Evolutionary conservation across 2,113 vertebrate species (phyloP).

Genomic region (Pachycephala philippinensis): DNA sequence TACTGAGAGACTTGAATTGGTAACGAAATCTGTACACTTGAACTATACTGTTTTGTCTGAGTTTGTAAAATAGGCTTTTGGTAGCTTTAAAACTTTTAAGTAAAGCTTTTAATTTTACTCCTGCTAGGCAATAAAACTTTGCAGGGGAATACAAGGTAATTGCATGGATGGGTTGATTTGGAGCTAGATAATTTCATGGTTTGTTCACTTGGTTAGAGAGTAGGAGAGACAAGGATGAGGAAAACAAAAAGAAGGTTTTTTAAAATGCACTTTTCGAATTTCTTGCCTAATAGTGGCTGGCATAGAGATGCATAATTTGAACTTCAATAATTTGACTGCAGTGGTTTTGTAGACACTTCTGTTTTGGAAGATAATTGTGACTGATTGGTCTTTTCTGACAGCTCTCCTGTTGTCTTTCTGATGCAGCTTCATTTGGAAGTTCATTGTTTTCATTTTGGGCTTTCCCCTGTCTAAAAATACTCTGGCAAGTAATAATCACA

Average conservation of each 20-base stretch:
- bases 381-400: not conserved
- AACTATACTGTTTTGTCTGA: not conserved
- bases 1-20: not conserved
- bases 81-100: not conserved
- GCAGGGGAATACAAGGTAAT: conserved; percentile 2
- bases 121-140: conserved; percentile 29
- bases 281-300: not conserved
- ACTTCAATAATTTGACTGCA: not conserved
- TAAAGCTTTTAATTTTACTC: conserved; percentile 37
- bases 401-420: not conserved
- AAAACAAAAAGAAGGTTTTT: not conserved
- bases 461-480: not conserved
- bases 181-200: conserved; percentile 57
- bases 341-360: not conserved
- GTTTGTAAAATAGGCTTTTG: not conserved
- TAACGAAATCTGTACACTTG: not conserved
- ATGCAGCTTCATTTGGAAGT: not conserved
- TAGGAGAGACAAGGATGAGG: not conserved
- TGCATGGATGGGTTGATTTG: conserved; percentile 52
- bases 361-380: not conserved
- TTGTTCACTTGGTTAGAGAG: conserved; percentile 38
- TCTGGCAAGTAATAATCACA: not conserved
- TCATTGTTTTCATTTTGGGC: not conserved
- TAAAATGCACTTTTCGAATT: not conserved
- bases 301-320: not conserved